These are phyloP conservation scores for Cephus rjabovi DNA, from an alignment of 2,888 invertebrate genomes.

Conservation along the genomic window DNA sequence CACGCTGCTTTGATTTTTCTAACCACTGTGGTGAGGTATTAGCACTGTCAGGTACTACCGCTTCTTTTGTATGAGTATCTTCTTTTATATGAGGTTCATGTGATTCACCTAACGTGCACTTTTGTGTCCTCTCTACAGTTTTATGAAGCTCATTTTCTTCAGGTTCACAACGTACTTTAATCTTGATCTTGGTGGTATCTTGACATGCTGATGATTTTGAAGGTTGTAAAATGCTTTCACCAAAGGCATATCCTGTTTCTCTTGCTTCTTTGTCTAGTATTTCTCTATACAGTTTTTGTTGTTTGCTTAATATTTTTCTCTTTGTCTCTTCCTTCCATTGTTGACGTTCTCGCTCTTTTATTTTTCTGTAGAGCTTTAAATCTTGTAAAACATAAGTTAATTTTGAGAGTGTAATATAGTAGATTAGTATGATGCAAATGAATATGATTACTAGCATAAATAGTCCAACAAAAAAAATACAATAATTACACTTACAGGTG, in stretches of 20 bases:
- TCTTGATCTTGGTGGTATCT: conserved; percentile 30
- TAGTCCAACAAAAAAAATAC: background rate
- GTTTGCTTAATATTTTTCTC: conserved; percentile 47
- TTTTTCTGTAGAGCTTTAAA: conserved; percentile 70
- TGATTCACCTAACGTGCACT: background rate
- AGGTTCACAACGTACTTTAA: conserved; percentile 39
- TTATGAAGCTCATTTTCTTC: conserved; percentile 34
- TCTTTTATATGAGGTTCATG: background rate
- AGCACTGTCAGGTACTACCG: background rate
- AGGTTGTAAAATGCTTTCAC: conserved; percentile 15
- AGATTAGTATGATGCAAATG: background rate
- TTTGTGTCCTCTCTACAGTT: background rate
- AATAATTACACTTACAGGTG: background rate
- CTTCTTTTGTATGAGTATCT: background rate
- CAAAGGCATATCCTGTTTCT: conserved; percentile 8
- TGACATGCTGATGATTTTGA: conserved; percentile 13
- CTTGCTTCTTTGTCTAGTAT: conserved; percentile 29
- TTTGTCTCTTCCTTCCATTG: conserved; percentile 57
- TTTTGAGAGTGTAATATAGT: background rate
- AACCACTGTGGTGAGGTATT: background rate
- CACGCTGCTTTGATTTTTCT: background rate
- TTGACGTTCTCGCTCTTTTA: conserved; percentile 71
- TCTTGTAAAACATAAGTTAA: conserved; percentile 64
- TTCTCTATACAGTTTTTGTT: conserved; percentile 40
- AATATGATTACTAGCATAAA: background rate